Evolutionary conservation across 2,888 invertebrate species (phyloP).

Genomic region (Eupeodes latifasciatus): DNA sequence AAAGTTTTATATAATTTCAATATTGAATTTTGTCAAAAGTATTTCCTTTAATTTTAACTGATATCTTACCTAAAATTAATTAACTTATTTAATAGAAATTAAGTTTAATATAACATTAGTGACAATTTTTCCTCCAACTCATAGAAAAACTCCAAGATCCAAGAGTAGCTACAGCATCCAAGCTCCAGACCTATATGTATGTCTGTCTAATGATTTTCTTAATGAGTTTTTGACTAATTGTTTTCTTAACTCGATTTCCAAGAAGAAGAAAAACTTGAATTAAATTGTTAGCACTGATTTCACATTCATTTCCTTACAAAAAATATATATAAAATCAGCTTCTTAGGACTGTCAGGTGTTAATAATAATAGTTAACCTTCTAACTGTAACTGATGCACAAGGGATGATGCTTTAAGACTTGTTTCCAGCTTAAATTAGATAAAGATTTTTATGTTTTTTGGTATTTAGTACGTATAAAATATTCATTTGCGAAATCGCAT

Average conservation of each 20-base stretch:
- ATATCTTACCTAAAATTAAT: too few relatives aligned
- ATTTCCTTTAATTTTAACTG: too few relatives aligned
- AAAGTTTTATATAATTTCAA: too few relatives aligned
- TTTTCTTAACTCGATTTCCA: constrained; percentile 4
- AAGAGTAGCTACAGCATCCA: background rate
- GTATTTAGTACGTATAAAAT: too few relatives aligned
- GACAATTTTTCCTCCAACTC: too few relatives aligned
- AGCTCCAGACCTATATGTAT: too few relatives aligned
- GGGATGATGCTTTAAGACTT: background rate
- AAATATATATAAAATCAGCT: constrained; percentile 13
- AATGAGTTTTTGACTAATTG: constrained; percentile 28
- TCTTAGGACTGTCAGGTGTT: constrained; percentile 15
- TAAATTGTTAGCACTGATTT: constrained; percentile 26
- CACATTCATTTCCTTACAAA: background rate
- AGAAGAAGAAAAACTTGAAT: background rate
- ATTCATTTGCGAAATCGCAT: background rate
- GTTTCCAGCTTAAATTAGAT: too few relatives aligned
- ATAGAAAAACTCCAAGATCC: too few relatives aligned
- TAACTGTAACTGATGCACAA: background rate
- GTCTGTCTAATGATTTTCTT: background rate
- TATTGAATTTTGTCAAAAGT: too few relatives aligned
- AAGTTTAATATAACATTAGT: too few relatives aligned
- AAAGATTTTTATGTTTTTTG: too few relatives aligned
- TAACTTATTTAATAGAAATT: too few relatives aligned
- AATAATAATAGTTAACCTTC: constrained; percentile 23